Percentiles rank a stretch among this genome's conserved stretches.
These are phyloP conservation scores for Heliothis peltigera DNA, from an alignment of 2,888 invertebrate species.

Conservation along the genomic window DNA sequence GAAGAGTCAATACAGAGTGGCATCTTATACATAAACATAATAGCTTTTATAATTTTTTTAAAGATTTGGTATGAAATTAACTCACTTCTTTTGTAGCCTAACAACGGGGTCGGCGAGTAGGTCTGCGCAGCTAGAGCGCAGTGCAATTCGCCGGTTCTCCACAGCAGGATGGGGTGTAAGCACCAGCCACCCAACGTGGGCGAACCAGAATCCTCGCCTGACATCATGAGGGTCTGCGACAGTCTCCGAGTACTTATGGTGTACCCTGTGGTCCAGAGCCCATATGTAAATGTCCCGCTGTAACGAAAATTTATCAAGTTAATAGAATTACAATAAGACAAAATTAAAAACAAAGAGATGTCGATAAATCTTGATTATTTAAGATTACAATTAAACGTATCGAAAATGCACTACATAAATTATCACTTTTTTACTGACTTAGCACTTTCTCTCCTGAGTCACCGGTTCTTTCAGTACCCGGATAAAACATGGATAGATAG, in stretches of 20 bases:
- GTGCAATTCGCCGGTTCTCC: constrained; percentile 91
- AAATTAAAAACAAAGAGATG: too few relatives aligned
- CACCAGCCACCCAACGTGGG: constrained; percentile 98
- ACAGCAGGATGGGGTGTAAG: constrained; percentile 95
- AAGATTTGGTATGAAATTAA: constrained; percentile 9
- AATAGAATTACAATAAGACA: too few relatives aligned
- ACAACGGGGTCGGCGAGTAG: constrained; percentile 93
- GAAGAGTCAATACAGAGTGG: too few relatives aligned
- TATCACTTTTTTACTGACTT: too few relatives aligned
- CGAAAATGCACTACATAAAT: too few relatives aligned
- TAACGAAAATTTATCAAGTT: constrained; percentile 59
- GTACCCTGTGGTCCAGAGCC: constrained; percentile 96
- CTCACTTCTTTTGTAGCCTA: constrained; percentile 93
- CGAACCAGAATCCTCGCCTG: constrained; percentile 96
- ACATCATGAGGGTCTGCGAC: constrained; percentile 96
- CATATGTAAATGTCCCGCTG: constrained; percentile 96
- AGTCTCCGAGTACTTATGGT: constrained; percentile 96
- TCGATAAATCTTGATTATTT: too few relatives aligned
- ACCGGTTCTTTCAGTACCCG: too few relatives aligned
- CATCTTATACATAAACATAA: too few relatives aligned
- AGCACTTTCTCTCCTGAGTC: too few relatives aligned
- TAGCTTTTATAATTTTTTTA: too few relatives aligned
- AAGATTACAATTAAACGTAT: too few relatives aligned
- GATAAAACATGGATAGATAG: too few relatives aligned
- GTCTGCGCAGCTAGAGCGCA: constrained; percentile 91